phyloP scores from a whole-genome alignment of 2,113 vertebrate species.

The Ochotona curzoniae region DNA sequence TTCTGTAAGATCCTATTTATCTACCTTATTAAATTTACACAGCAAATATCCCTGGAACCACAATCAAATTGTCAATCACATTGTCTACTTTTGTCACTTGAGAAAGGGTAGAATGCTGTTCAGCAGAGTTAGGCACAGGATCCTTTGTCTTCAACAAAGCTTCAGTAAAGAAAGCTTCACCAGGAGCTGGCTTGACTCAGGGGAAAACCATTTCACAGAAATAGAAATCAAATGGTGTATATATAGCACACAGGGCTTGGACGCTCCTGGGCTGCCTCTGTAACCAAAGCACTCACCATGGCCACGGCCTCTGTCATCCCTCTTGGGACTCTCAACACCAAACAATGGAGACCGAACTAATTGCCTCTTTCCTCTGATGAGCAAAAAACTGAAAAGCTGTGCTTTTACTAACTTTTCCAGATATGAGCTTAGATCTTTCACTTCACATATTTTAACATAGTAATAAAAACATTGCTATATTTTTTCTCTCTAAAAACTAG shows the following conservation, averaged over 20 bases:
- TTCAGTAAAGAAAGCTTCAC: conserved; percentile 94
- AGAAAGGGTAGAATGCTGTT: conserved; percentile 98
- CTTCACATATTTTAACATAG: background rate
- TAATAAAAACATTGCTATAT: background rate
- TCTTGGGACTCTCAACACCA: too few relatives aligned
- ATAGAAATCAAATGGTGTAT: too few relatives aligned
- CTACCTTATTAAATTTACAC: conserved; percentile 99
- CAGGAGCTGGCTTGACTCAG: conserved; percentile 94
- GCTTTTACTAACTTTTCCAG: background rate
- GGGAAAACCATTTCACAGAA: conserved; percentile 98
- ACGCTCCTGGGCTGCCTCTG: too few relatives aligned
- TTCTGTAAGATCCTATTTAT: conserved; percentile 99
- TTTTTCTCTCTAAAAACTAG: background rate
- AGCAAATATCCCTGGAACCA: conserved; percentile 97
- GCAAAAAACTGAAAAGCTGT: too few relatives aligned
- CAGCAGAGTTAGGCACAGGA: conserved; percentile 92
- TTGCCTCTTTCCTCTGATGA: too few relatives aligned
- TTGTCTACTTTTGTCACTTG: conserved; percentile 99
- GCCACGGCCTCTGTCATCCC: too few relatives aligned
- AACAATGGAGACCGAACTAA: too few relatives aligned
- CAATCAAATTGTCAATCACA: conserved; percentile 97
- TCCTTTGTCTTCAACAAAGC: conserved; percentile 97
- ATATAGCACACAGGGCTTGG: too few relatives aligned
- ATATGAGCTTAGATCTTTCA: background rate
- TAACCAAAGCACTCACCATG: too few relatives aligned